Conservation (phyloP, 1,140 invertebrate genomes). For the Caenorhabditis remanei region DNA sequence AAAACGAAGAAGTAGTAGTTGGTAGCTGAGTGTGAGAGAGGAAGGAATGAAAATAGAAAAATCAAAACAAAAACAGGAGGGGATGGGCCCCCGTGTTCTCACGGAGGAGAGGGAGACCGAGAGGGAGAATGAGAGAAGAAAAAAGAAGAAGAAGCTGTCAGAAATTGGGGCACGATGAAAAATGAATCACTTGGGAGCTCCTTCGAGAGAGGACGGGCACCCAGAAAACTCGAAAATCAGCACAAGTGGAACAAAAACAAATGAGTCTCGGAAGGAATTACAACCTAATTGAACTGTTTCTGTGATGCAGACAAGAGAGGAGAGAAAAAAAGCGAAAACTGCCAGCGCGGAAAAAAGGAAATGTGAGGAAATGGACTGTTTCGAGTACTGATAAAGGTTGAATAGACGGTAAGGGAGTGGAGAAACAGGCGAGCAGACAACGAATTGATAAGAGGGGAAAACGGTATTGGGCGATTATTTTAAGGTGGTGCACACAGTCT, state of each 20-base stretch:
- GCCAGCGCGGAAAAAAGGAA: background rate
- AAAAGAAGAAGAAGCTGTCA: constrained; percentile 11
- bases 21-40: background rate
- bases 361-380: background rate
- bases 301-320: no score
- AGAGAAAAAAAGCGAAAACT: background rate
- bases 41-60: constrained; percentile 23
- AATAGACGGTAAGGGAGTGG: no score
- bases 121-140: background rate
- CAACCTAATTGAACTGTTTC: no score
- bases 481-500: no score
- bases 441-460: no score
- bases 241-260: no score
- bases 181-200: constrained; percentile 50
- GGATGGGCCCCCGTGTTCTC: background rate
- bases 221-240: background rate
- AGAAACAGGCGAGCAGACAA: no score
- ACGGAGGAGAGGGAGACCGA: background rate
- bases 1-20: no score
- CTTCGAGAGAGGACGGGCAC: background rate
- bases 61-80: constrained; percentile 21
- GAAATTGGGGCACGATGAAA: constrained; percentile 27
- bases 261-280: no score
- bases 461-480: no score
- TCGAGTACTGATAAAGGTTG: no score